phyloP scores from a whole-genome alignment of 2,797 vertebrate genomes.

The Gallinago solitaria region DNA sequence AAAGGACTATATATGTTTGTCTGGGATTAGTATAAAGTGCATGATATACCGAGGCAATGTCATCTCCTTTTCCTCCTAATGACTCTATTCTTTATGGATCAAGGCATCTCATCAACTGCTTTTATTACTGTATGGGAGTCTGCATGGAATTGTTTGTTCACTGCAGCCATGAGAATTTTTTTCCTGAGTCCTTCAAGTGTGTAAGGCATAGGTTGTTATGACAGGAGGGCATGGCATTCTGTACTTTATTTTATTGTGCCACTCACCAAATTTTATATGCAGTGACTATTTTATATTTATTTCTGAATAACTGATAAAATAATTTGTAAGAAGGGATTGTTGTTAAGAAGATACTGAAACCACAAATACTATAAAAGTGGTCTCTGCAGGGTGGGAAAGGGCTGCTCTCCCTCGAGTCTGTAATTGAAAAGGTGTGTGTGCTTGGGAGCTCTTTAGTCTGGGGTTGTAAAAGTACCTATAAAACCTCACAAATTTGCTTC shows the following conservation, averaged over 20 bases:
- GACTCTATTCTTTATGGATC: constrained; percentile 4
- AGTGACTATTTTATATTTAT: background rate
- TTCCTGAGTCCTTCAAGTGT: background rate
- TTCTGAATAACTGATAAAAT: background rate
- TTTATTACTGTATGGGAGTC: constrained; percentile 18
- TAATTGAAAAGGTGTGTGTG: background rate
- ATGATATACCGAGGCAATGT: background rate
- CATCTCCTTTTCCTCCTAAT: background rate
- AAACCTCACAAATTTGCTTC: background rate
- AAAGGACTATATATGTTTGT: background rate
- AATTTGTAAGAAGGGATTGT: background rate
- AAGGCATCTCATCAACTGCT: background rate
- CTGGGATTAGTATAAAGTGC: background rate
- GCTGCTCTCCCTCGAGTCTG: background rate
- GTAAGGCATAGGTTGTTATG: background rate
- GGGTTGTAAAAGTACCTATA: background rate
- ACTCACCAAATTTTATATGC: background rate
- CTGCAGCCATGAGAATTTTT: background rate
- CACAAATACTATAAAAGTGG: background rate
- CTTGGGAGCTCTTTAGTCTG: background rate
- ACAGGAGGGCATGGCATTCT: background rate
- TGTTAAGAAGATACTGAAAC: background rate
- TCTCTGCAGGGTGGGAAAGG: background rate
- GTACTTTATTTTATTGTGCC: background rate
- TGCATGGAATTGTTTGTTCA: background rate